Base-by-base conservation (phyloP, 2,797 vertebrate genomes). In the Periophthalmus magnuspinnatus region DNA sequence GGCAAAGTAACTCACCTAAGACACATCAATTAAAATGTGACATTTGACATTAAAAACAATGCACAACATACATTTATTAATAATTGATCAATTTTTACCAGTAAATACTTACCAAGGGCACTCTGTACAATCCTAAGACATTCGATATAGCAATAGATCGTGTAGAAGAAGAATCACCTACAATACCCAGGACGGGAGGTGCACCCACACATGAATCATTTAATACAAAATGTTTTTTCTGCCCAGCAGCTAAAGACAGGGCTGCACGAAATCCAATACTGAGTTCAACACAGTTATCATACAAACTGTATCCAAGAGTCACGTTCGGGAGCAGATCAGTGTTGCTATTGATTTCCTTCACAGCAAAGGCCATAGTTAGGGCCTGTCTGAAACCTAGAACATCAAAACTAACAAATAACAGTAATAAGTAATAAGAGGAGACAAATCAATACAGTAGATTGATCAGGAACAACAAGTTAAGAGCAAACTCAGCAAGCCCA, bases 1-100 rank as follows among this genome's bases (percentile, higher is more conserved):
- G 17, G 91, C 86, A 80, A 84, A 91, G 77, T 91, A 89, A 81
- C 92, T 93, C 71, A 92, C 90, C 92, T 92, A 58, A 54, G 41
- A 71, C 21, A 85, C 4, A 67, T 60, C 3, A 6, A 61, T 13
- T 5, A 72, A 6, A 71, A 11, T 59, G 64, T 21, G 2, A 60
- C 3, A 69, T 8, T 11, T n/a, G 1, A 34, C n/a, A 36, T 21
- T 60, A 8, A 24, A 55, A 55, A 55, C 21, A 22, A 55, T 6
- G 57, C 32, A 7, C 10, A 14, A 14, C 16, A 14, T 14, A 6
- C 2, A 36, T 22, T 0, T 45, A 7, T 41, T 62, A 22, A 62
- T 7, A 6, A 5, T 41, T 22, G 19, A 38, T 60, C 32, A 8
- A 2, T 17, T 60, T 36, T 17, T 62, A 21, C 10, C 60, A 22